These are phyloP conservation scores for Sebastes hubbsi DNA, from an alignment of 2,797 vertebrate genomes.

Conservation along the genomic window DNA sequence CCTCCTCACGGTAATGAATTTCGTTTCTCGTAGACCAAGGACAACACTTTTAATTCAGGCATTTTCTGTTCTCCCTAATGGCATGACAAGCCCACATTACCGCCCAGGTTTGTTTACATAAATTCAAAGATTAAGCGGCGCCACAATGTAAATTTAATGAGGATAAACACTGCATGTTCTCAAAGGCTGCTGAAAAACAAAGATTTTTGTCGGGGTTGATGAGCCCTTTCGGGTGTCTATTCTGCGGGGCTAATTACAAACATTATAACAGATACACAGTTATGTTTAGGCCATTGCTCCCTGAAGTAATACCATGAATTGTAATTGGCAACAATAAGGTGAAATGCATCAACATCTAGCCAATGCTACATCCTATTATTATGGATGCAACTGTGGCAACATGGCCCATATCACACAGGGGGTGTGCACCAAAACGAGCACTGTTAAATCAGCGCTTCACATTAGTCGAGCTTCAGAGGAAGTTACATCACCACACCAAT, in stretches of 20 bases:
- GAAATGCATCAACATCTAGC: constrained; percentile 57
- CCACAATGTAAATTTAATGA: constrained; percentile 72
- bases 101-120: constrained; percentile 71
- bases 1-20: constrained; percentile 34
- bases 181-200: constrained; percentile 60
- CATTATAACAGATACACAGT: constrained; percentile 63
- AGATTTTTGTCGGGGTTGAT: constrained; percentile 69
- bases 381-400: constrained; percentile 58
- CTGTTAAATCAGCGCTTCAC: constrained; percentile 71
- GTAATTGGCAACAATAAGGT: constrained; percentile 66
- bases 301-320: constrained; percentile 58
- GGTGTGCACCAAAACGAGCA: constrained; percentile 68
- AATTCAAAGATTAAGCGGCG: constrained; percentile 67
- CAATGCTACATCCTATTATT: constrained; percentile 52
- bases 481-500: constrained; percentile 78
- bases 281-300: constrained; percentile 64
- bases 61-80: constrained; percentile 49
- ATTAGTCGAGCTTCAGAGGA: constrained; percentile 79
- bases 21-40: constrained; percentile 35
- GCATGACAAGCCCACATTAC: constrained; percentile 54
- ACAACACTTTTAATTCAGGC: constrained; percentile 54
- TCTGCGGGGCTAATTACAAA: constrained; percentile 60
- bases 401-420: constrained; percentile 61
- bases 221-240: constrained; percentile 62
- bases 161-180: constrained; percentile 60